Evolutionary conservation across 2,797 vertebrate genomes (phyloP).

Genomic region (Catharus ustulatus): DNA sequence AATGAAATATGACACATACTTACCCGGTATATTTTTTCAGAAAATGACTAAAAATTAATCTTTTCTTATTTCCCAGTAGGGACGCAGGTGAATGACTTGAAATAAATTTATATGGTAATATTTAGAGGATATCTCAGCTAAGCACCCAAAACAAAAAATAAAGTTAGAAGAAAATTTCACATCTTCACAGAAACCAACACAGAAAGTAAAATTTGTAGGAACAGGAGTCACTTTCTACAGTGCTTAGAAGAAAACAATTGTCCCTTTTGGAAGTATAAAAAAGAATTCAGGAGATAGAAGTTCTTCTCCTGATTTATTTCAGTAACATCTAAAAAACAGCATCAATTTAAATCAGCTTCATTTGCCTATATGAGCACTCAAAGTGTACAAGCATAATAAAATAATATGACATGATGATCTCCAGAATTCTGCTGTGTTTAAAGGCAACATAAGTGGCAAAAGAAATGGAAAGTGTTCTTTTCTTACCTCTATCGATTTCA

Average conservation of each 20-base stretch:
- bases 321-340: background rate
- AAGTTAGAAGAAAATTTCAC: background rate
- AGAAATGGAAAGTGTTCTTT: background rate
- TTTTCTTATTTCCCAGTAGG: background rate
- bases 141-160: background rate
- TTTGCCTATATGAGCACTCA: background rate
- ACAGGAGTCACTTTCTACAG: background rate
- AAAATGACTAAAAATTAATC: background rate
- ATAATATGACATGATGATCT: background rate
- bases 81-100: background rate
- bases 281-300: background rate
- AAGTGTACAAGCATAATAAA: background rate
- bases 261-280: background rate
- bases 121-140: background rate
- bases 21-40: background rate
- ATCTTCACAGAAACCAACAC: background rate
- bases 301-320: background rate
- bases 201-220: background rate
- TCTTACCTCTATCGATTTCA: background rate
- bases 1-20: fast-evolving
- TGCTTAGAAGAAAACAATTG: background rate
- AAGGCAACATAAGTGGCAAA: background rate
- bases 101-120: background rate
- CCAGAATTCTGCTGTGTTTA: background rate
- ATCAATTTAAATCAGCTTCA: background rate